A percentile compares a stretch with the other conserved stretches of the same genome.
Conservation (phyloP, 2,888 invertebrate genomes). For the Leptopilina drosophilae region DNA sequence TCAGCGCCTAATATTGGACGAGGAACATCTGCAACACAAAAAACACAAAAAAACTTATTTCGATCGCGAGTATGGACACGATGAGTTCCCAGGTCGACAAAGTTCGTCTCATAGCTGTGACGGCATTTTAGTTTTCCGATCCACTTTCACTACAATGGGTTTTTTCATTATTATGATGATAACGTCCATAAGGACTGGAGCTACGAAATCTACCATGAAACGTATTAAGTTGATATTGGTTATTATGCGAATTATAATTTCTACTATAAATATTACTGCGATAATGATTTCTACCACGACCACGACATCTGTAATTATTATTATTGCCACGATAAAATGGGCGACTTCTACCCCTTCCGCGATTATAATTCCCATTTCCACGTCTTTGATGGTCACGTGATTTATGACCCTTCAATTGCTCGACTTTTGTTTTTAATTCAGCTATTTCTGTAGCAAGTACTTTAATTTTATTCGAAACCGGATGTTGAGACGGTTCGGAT, state of each 20-base stretch:
- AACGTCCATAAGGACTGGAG: too few relatives aligned
- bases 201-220: too few relatives aligned
- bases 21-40: conserved; percentile 67
- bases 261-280: neutral
- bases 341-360: neutral
- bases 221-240: too few relatives aligned
- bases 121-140: conserved; percentile 42
- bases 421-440: neutral
- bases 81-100: neutral
- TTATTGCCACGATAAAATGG: neutral
- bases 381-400: neutral
- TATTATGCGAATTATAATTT: too few relatives aligned
- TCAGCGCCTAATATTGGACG: conserved; percentile 69
- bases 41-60: conserved; percentile 63
- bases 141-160: too few relatives aligned
- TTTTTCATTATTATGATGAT: too few relatives aligned
- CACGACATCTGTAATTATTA: neutral
- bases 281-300: neutral
- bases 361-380: neutral
- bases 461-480: neutral
- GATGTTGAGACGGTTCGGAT: neutral
- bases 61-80: neutral
- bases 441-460: neutral
- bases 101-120: conserved; percentile 27
- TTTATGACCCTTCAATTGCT: neutral